Conservation (phyloP, 1,140 invertebrate genomes). For the Hypsibius dujardini region DNA sequence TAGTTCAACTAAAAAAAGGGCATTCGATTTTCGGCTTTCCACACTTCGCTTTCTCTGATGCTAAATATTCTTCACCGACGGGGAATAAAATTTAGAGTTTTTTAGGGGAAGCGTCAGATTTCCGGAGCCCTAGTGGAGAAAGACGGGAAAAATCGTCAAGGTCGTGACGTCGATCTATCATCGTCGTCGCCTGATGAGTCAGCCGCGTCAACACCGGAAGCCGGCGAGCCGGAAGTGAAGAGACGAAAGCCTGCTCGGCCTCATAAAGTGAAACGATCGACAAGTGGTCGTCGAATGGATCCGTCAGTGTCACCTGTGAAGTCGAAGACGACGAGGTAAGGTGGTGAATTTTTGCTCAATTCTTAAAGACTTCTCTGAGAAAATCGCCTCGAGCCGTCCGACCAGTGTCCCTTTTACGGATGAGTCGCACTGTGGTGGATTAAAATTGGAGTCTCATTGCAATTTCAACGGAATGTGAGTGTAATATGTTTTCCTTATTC, state of each 20-base stretch:
- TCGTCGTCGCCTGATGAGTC: background rate
- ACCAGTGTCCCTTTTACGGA: no score
- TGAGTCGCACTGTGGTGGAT: background rate
- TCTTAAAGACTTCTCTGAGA: background rate
- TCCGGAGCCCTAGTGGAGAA: background rate
- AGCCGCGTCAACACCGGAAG: background rate
- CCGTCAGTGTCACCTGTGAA: background rate
- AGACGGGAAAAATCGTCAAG: background rate
- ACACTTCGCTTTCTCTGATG: background rate
- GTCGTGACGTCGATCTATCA: background rate
- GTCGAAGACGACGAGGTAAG: background rate
- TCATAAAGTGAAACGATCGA: background rate
- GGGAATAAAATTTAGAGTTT: background rate
- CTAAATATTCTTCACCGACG: background rate
- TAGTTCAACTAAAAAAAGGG: no score
- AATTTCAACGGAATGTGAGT: no score
- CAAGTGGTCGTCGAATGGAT: no score
- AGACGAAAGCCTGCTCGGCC: constrained; percentile 3
- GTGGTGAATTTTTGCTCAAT: background rate
- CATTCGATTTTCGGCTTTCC: no score
- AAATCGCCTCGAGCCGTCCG: background rate
- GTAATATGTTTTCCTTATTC: no score
- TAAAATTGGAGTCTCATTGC: background rate
- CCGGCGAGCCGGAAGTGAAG: background rate
- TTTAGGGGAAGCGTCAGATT: background rate